Evolutionary conservation across 2,113 vertebrate species (phyloP).

Genomic region (Uria lomvia): DNA sequence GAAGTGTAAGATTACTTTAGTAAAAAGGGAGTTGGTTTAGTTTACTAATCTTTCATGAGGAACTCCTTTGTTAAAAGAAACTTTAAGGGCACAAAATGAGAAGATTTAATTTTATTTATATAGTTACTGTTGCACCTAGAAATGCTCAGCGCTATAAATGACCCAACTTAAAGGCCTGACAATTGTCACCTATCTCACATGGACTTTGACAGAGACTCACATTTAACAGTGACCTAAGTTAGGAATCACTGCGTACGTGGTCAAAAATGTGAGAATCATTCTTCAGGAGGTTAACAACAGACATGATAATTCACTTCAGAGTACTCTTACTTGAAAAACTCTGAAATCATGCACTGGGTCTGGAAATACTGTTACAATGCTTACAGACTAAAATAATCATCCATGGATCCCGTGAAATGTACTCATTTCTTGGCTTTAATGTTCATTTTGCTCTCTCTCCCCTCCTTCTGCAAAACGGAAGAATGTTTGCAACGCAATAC

Average conservation of each 20-base stretch:
- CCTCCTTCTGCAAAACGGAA: neutral
- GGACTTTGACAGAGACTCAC: neutral
- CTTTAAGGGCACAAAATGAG: neutral
- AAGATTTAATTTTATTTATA: neutral
- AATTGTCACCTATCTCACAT: neutral
- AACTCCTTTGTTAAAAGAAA: neutral
- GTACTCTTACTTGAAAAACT: neutral
- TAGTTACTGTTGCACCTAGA: neutral
- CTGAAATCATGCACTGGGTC: neutral
- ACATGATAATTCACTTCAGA: neutral
- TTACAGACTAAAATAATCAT: neutral
- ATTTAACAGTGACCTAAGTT: neutral
- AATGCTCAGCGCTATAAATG: neutral
- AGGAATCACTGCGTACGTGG: neutral
- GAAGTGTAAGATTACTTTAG: neutral
- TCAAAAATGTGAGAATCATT: neutral
- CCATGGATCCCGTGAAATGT: neutral
- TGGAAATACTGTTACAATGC: neutral
- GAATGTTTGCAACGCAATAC: neutral
- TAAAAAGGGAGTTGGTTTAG: neutral
- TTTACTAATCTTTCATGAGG: neutral
- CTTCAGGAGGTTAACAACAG: neutral
- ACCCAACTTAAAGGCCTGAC: neutral
- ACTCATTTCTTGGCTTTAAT: constrained; percentile 11
- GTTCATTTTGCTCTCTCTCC: neutral